phyloP scores from a whole-genome alignment of 2,797 vertebrate genomes.

The Ara ararauna region DNA sequence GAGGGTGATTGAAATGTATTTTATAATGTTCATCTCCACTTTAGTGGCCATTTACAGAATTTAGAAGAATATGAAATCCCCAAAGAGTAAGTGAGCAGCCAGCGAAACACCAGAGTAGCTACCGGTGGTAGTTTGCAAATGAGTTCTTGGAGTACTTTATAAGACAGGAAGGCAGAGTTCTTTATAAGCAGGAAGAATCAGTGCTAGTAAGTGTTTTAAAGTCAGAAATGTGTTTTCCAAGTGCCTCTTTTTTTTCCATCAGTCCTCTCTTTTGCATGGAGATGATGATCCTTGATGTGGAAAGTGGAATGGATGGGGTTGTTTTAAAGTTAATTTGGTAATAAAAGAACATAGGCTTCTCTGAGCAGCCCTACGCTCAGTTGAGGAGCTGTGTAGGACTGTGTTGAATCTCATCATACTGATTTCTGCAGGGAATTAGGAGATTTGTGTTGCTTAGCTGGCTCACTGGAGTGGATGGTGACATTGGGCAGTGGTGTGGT shows the following conservation, averaged over 20 bases:
- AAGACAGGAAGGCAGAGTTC: constrained; percentile 26
- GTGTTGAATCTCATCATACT: background rate
- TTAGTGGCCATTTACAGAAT: constrained; percentile 68
- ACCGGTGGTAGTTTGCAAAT: constrained; percentile 17
- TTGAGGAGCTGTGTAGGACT: accelerated
- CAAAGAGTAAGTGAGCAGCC: constrained; percentile 22
- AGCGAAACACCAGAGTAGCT: background rate
- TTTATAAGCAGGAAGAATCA: constrained; percentile 8
- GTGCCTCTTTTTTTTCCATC: constrained; percentile 24
- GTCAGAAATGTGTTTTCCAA: constrained; percentile 31
- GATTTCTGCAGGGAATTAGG: background rate
- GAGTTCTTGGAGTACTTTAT: constrained; percentile 2
- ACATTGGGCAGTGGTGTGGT: background rate
- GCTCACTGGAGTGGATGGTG: background rate
- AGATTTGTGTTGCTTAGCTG: background rate
- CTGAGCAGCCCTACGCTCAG: accelerated
- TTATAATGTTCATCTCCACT: constrained; percentile 54
- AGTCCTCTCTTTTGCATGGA: background rate
- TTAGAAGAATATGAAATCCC: constrained; percentile 54
- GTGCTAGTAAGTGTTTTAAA: background rate
- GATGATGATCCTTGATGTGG: constrained; percentile 24
- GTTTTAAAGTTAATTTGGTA: constrained; percentile 27
- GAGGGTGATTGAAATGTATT: constrained; percentile 67
- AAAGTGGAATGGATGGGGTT: background rate
- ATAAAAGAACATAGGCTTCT: constrained; percentile 1